Base-by-base conservation (phyloP, 2,888 invertebrate species). In the Vesta saturnalis region DNA sequence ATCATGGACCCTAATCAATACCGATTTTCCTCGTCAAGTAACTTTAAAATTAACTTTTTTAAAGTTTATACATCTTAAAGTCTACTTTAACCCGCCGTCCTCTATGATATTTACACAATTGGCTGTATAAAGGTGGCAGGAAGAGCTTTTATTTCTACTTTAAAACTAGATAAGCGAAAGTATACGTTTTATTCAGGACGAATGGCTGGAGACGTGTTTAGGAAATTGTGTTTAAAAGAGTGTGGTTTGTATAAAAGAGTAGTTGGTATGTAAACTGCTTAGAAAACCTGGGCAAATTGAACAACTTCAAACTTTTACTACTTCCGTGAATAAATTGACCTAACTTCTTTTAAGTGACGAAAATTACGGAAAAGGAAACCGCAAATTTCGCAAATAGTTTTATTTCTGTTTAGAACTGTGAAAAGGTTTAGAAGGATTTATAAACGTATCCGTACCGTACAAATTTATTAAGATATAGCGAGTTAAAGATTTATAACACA, bases 191-290 rank as follows among this genome's bases (percentile, higher is more conserved):
- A 66, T 66, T 66, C 61, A 56, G 35, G 46, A 22, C 49, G 66
- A 66, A 52, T 57, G 46, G 47, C 61, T 60, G 43, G 49, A 67
- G 68, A 71, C 69, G 65, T 71, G 71, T 71, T 71, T 69, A 71
- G 69, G 71, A 71, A 71, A 71, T 65, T 66, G 69, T 58, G 60
- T 60, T 56, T 60, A 58, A 67, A 56, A 67, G 49, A 57, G 61
- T 67, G 61, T 58, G 67, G 61, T 61, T 66, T 62, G 60, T 68
- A 60, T 60, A 68, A 68, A 68, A 60, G 60, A 60, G 60, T 60
- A 60, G 64, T 68, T 64, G 56, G 56, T 64, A 64, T 64, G 64
- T 64, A 68, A 68, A 68, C 64, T 60, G 64, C 64, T 64, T 64
- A 59, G 64, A 60, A 68, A 68, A 64, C 68, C 64, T 64, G 43